Base-by-base conservation (phyloP, 2,797 vertebrate species). In the Trematomus bernacchii region DNA sequence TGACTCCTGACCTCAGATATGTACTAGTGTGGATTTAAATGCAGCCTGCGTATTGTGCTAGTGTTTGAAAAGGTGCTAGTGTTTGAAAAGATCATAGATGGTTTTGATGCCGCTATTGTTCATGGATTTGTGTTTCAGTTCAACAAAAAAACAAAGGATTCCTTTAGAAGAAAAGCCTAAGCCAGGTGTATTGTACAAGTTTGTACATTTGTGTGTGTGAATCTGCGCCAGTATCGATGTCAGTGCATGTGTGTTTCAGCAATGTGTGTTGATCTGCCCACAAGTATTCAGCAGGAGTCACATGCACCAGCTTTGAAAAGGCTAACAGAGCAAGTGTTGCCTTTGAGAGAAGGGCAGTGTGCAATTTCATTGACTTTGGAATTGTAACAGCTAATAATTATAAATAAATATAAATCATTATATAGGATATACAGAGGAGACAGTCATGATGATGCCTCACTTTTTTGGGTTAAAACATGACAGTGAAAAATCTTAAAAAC, bases 1-100 rank as follows among this genome's bases (percentile, higher is more conserved):
- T 62, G 77, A 86, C 74, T 70, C 43, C 68, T 58, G 75, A 87
- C 75, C 71, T 77, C 64, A 75, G 46, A 76, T 63, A 48, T 61
- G 68, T 50, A 46, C 48, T 7, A 10, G 50, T 48, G 65, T 46
- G 73, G 65, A 50, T 73, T 72, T 66, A 15, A 66, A 79, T 23
- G 60, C 44, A 50, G 27, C 64, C 27, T 19, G 54, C 44, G 37
- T 27, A 43, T 67, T 67, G 60, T 58, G 6, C 9, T 47, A 60
- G 71, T 42, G n/a, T 80, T 76, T 71, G 48, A 27, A 33, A 9
- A 66, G 37, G 60, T 58, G 6, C 9, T 47, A 60, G 71, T 42
- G n/a, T 80, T 76, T 71, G 48, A 27, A 33, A 9, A 66, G 37
- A 61, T 71, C 50, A 30, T 16, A 47, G 48, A 61, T 27, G 66